Evolutionary conservation across 1,140 invertebrate species (phyloP).

Genomic region (Elymnias hypermnestra): DNA sequence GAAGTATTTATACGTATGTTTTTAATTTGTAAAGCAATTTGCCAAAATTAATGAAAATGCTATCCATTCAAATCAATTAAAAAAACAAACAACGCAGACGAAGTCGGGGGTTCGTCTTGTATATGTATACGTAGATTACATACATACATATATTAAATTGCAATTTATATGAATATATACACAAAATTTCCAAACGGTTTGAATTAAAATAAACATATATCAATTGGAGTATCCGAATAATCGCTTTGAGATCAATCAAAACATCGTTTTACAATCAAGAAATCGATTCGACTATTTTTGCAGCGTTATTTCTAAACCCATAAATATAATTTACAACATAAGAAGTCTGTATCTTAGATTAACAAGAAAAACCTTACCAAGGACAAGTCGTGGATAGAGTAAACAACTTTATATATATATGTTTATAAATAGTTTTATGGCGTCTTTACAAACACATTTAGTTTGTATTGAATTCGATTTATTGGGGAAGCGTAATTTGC

Average conservation of each 20-base stretch:
- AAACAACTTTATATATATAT: constrained; percentile 45
- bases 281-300: constrained; percentile 38
- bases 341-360: constrained; percentile 28
- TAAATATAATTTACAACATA: constrained; percentile 37
- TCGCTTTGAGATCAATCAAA: not conserved
- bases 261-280: constrained; percentile 24
- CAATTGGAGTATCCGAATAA: no score
- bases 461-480: constrained; percentile 49
- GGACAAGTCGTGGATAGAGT: constrained; percentile 42
- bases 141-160: no score
- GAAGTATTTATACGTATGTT: no score
- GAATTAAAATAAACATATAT: no score
- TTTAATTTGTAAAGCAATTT: no score
- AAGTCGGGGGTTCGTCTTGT: no score
- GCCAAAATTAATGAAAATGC: no score
- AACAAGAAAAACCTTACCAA: constrained; percentile 36
- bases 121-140: no score
- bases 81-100: no score
- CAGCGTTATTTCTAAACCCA: constrained; percentile 38
- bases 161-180: no score
- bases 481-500: constrained; percentile 44
- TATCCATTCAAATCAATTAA: no score
- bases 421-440: constrained; percentile 25
- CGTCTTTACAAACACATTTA: constrained; percentile 24
- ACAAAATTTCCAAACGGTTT: no score